Evolutionary conservation across 2,113 vertebrate species (phyloP).

Genomic region (Podiceps cristatus): DNA sequence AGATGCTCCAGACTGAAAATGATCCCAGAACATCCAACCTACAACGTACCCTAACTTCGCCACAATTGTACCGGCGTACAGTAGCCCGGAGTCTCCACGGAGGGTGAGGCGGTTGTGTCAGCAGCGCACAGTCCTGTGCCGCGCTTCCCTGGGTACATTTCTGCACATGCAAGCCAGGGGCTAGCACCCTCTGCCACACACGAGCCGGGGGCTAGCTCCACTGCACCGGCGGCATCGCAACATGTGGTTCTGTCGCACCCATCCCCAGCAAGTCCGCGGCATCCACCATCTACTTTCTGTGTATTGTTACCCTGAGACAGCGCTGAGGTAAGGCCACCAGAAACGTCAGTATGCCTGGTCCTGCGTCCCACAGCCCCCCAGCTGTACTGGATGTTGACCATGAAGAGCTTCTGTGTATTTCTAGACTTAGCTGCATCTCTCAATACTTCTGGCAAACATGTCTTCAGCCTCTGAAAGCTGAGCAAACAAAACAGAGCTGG

Average conservation of each 20-base stretch:
- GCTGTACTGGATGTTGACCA: not conserved
- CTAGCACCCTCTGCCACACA: no score
- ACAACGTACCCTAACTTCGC: not conserved
- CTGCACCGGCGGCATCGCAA: not conserved
- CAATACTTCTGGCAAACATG: not conserved
- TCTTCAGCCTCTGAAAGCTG: not conserved
- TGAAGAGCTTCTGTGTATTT: not conserved
- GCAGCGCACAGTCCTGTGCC: not conserved
- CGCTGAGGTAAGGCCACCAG: not conserved
- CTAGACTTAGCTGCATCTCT: not conserved
- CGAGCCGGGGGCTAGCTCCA: not conserved
- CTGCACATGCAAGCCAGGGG: no score
- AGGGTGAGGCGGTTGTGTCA: accelerated
- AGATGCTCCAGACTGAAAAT: not conserved
- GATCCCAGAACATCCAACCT: not conserved
- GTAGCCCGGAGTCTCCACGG: not conserved
- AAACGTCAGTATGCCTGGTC: not conserved
- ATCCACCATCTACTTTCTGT: not conserved
- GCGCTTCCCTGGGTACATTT: accelerated
- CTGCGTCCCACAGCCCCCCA: accelerated
- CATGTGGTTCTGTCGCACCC: accelerated
- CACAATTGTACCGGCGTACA: no score
- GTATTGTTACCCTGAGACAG: not conserved
- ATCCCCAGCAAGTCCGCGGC: not conserved
- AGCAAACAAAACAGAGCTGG: not conserved